Evolutionary conservation across 92 coral and sea anemone species (phyloP), one percentile per base, ranked within the genome.

Genomic region (Porites lobata): DNA sequence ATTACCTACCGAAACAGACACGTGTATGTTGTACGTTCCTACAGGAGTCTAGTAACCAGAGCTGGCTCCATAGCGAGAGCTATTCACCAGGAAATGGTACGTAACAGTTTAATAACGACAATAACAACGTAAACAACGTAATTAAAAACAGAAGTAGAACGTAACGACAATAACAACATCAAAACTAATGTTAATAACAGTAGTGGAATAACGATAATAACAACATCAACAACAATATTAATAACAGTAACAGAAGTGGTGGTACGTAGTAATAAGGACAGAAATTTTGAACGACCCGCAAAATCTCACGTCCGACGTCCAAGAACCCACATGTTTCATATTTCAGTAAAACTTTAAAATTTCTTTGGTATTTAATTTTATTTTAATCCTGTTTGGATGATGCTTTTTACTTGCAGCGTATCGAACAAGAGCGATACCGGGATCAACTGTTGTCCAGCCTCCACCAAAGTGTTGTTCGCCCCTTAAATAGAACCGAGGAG

Each of bases 21-120:
- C 69, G 77, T 85, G 77, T 85, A 85, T 54, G 59, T 38, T 56
- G 83, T 77, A 15, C 79, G 83, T 76, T 54, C 83, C 19, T 85
- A 77, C 83, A 65, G 84, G 18, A 77, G 89, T n/a, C 80, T 85
- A 84, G 68, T 85, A 10, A 81, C 89, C 13, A 76, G 80, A 76
- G 76, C 89, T 22, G 89, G 89, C 11, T 52, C 65, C 2, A 67
- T 85, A 22, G 83, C 89, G 4, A 76, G 22, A 29, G 89, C 83
- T 0, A 85, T 85, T 29, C 83, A 76, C 69, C 19, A 22, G n/a
- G 84, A 85, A 22, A 77, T 85, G 89, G 89, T 85, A 68, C 10
- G 89, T 14, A 50, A 19, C n/a, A 6, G 10, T 9, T 20, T 18
- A 15, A 64, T 26, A 7, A 11, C 52, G 15, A 26, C 7, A 69